phyloP scores from a whole-genome alignment of 2,888 invertebrate species.

The Pinctada fucata region DNA sequence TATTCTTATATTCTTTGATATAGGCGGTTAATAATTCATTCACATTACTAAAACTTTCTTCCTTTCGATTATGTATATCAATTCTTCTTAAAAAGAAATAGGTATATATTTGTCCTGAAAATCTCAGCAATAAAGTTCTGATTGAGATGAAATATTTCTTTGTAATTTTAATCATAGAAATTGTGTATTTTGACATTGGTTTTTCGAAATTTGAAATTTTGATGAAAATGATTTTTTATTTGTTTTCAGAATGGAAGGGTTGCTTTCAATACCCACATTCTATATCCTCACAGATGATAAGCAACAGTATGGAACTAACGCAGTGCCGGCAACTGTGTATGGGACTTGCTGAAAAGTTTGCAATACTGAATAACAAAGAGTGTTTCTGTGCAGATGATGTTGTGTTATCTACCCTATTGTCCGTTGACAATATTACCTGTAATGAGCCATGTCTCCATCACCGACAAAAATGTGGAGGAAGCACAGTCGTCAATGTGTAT shows the following conservation, averaged over 20 bases:
- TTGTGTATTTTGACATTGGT: neutral
- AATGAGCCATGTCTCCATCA: neutral
- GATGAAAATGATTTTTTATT: neutral
- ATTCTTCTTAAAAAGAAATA: too few relatives aligned
- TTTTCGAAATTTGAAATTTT: neutral
- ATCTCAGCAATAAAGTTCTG: too few relatives aligned
- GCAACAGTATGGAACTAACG: conserved; percentile 8
- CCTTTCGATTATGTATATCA: too few relatives aligned
- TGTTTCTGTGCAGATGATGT: conserved; percentile 16
- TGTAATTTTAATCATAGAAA: neutral
- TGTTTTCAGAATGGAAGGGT: neutral
- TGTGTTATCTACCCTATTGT: neutral
- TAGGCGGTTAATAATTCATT: too few relatives aligned
- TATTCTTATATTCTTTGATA: too few relatives aligned
- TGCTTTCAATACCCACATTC: neutral
- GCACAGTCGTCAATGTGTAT: neutral
- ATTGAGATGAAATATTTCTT: too few relatives aligned
- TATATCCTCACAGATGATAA: neutral
- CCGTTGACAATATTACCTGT: neutral
- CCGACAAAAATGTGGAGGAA: neutral
- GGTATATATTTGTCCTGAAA: too few relatives aligned
- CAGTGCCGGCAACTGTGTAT: conserved; percentile 19
- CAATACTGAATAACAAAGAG: neutral
- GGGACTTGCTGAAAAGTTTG: neutral
- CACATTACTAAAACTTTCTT: too few relatives aligned